phyloP scores from a whole-genome alignment of 2,888 invertebrate genomes.

The Syrista parreyssii region DNA sequence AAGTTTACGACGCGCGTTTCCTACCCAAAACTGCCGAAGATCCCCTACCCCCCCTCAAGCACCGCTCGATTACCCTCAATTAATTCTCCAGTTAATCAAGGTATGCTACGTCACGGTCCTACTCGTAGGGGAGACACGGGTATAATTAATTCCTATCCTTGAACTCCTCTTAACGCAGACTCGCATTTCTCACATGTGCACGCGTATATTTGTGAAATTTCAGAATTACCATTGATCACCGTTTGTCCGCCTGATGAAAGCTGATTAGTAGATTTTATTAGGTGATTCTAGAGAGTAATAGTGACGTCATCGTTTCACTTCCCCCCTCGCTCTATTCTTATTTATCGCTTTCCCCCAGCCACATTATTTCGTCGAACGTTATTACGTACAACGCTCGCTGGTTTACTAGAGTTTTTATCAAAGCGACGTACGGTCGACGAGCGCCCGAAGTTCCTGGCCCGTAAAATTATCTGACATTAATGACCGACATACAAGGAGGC shows the following conservation, averaged over 20 bases:
- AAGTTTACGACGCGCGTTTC: neutral
- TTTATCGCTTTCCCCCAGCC: neutral
- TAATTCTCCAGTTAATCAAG: slow-evolving; percentile 50
- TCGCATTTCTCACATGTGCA: neutral
- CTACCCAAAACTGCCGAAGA: slow-evolving; percentile 24
- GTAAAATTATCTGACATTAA: slow-evolving; percentile 41
- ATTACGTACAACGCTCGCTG: neutral
- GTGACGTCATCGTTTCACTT: neutral
- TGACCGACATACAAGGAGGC: slow-evolving; percentile 28
- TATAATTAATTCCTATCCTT: slow-evolving; percentile 47
- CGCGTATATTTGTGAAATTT: neutral
- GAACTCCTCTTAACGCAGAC: slow-evolving; percentile 29
- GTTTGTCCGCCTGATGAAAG: neutral
- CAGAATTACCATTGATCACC: neutral
- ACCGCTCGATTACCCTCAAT: slow-evolving; percentile 47
- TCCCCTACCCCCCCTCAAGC: slow-evolving; percentile 34
- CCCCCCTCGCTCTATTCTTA: neutral
- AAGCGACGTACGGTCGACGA: neutral
- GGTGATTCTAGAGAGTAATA: neutral
- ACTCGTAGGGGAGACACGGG: slow-evolving; percentile 40
- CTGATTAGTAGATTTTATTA: neutral
- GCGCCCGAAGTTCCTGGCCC: slow-evolving; percentile 7
- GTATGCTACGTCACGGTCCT: slow-evolving; percentile 45
- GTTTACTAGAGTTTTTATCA: neutral
- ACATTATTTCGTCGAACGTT: neutral